phyloP scores from a whole-genome alignment of 2,888 invertebrate species.

The Sarcophaga variegata region DNA sequence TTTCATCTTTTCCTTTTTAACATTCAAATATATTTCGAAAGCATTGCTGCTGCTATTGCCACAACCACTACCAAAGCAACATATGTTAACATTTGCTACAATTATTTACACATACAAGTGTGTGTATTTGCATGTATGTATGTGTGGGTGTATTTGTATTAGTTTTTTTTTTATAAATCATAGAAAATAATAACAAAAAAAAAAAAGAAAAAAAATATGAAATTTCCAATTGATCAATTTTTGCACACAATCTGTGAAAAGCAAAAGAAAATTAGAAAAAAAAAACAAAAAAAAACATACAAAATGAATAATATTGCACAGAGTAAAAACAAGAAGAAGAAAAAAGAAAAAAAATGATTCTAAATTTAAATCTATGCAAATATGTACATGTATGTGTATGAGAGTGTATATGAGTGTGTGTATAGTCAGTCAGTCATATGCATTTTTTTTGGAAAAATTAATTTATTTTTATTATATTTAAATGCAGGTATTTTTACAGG shows the following conservation, averaged over 20 bases:
- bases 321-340: background rate
- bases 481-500: conserved; percentile 9
- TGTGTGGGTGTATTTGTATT: background rate
- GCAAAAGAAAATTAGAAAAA: background rate
- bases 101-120: background rate
- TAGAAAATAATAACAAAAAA: background rate
- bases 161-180: background rate
- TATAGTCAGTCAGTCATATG: too few species aligned
- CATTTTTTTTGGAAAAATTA: background rate
- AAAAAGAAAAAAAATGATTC: background rate
- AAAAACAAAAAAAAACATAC: background rate
- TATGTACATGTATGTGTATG: too few species aligned
- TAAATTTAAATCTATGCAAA: too few species aligned
- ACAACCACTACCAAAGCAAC: background rate
- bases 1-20: background rate
- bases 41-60: background rate
- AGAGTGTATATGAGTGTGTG: too few species aligned
- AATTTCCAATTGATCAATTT: conserved; percentile 63
- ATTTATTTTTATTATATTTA: conserved; percentile 9
- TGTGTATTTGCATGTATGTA: background rate
- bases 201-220: conserved; percentile 16
- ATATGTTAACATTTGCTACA: conserved; percentile 27
- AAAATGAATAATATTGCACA: background rate
- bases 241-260: conserved; percentile 10
- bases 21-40: conserved; percentile 11